Conservation (phyloP, 2,888 invertebrate species). For the Drosophila mulleri region DNA sequence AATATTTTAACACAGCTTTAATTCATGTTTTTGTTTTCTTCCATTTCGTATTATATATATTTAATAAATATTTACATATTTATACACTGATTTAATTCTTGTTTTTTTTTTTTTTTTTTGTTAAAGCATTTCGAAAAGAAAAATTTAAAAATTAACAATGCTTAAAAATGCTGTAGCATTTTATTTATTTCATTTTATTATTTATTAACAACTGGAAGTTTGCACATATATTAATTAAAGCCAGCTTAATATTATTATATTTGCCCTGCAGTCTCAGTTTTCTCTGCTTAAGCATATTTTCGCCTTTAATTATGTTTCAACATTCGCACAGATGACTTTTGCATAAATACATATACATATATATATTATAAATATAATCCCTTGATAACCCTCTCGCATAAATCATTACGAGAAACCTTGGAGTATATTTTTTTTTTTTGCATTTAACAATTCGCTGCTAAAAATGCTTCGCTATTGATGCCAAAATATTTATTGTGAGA, state of each 20-base stretch:
- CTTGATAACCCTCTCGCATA: background rate
- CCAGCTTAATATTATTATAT: background rate
- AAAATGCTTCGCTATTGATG: slow-evolving; percentile 68
- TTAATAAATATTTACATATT: no score
- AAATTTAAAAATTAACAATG: no score
- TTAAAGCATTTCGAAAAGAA: no score
- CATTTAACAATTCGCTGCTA: slow-evolving; percentile 49
- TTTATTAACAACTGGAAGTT: no score
- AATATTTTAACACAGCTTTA: no score
- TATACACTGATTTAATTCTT: no score
- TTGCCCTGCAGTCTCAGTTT: background rate
- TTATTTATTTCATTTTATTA: background rate
- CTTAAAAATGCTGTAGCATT: background rate
- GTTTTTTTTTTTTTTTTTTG: no score
- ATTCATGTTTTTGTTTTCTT: background rate
- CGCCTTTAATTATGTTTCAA: background rate
- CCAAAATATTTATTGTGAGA: slow-evolving; percentile 62
- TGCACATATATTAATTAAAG: no score
- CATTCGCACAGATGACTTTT: background rate
- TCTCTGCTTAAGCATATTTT: background rate
- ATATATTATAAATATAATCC: background rate
- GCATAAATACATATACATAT: background rate
- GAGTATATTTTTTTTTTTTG: background rate
- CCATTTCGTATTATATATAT: no score
- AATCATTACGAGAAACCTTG: slow-evolving; percentile 9